Evolutionary conservation across 2,113 vertebrate genomes (phyloP), one percentile per base, ranked within the genome.

Genomic region (Thamnophis sirtalis): DNA sequence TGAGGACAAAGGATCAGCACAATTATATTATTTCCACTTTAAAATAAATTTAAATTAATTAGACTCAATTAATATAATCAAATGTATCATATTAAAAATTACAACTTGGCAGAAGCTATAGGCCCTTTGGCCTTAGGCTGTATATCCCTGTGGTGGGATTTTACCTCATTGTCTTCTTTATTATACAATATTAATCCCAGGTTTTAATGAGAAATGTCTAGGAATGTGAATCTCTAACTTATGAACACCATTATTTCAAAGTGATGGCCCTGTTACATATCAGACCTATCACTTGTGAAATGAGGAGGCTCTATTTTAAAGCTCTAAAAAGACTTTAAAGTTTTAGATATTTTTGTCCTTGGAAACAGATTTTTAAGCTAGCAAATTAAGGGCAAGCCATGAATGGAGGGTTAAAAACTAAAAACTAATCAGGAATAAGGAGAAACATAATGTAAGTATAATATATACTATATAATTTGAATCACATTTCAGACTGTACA

Each of bases 401-500:
- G 92, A 13, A 6, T 10, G 48, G 73, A 53, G 1, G 21, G 9
- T 8, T 63, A 87, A 92, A 87, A 92, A 87, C 73, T 28, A 24
- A 50, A n/a, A 43, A 51, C 43, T 54, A 86, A 94, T 91, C 54
- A 86, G 51, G 0, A 90, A 86, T 24, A 3, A 8, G 92, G 53
- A 13, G 94, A 92, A 93, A 13, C 17, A 50, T 17, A 17, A 90
- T 93, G 93, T 90, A 2, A 1, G 89, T 17, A 26, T 58, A 4
- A 90, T 93, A 91, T 53, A 43, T 58, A 38, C 3, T 11, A 58
- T 38, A 80, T 21, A 80, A 80, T 48, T 15, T 50, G 0, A 49
- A 73, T 50, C 91, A 33, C 54, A 24, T 94, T 91, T 51, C 54
- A 91, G 19, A 48, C 88, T 94, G 87, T 0, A 87, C 10, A 13